phyloP scores from a whole-genome alignment of 1,140 invertebrate genomes.

The Orussus abietinus region DNA sequence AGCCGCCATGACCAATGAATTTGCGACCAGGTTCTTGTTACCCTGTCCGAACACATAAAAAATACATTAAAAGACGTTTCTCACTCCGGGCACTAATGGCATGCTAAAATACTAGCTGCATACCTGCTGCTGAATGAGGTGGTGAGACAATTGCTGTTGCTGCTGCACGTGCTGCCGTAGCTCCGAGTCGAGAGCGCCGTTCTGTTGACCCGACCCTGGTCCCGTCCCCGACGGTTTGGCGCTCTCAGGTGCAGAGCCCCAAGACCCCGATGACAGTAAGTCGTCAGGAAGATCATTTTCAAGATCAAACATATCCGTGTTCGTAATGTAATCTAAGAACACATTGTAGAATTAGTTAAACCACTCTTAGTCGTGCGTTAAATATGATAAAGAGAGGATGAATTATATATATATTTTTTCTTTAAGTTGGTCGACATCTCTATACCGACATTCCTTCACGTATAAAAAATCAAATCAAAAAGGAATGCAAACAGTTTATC shows the following conservation, averaged over 20 bases:
- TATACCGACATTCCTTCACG: too few relatives aligned
- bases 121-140: conserved; percentile 61
- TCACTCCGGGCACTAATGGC: too few relatives aligned
- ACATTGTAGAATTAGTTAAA: conserved; percentile 15
- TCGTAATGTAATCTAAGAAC: conserved; percentile 59
- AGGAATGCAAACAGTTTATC: too few relatives aligned
- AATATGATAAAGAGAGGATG: not conserved
- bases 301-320: conserved; percentile 79
- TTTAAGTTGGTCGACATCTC: too few relatives aligned
- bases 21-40: conserved; percentile 69
- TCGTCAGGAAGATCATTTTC: conserved; percentile 93
- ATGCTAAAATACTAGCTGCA: not conserved
- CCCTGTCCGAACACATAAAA: conserved; percentile 53
- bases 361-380: not conserved
- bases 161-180: conserved; percentile 53
- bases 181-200: conserved; percentile 62
- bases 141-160: conserved; percentile 63
- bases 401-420: conserved; percentile 15
- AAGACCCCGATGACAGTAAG: conserved; percentile 69
- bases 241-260: conserved; percentile 60
- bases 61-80: too few relatives aligned
- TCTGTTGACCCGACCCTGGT: conserved; percentile 72
- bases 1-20: conserved; percentile 64
- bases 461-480: too few relatives aligned
- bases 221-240: conserved; percentile 71